These are phyloP conservation scores for Glaucidium brasilianum DNA, from an alignment of 2,113 vertebrate genomes.

Conservation along the genomic window DNA sequence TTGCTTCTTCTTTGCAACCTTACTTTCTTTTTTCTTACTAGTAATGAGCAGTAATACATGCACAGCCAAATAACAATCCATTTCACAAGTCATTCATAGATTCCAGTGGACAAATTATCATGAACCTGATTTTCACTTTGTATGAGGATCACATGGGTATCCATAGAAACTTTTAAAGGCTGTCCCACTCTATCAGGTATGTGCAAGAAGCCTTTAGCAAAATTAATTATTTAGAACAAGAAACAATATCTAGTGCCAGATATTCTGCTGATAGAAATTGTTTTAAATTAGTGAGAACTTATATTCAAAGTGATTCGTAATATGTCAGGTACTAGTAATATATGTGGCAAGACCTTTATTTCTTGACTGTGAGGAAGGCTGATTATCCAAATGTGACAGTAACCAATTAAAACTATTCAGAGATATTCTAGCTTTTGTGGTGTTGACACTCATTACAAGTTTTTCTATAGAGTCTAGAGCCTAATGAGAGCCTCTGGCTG, in stretches of 20 bases:
- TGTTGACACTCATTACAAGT: background rate
- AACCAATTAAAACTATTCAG: background rate
- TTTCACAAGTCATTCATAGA: background rate
- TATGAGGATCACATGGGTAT: background rate
- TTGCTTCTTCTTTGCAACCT: background rate
- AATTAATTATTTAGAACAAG: background rate
- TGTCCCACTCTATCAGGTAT: background rate
- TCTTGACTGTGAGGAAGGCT: background rate
- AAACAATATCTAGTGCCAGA: background rate
- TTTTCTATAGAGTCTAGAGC: background rate
- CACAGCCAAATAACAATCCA: background rate
- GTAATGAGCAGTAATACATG: background rate
- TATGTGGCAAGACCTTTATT: background rate
- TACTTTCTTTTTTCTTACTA: background rate
- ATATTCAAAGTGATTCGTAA: background rate
- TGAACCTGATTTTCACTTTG: background rate
- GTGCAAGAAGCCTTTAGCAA: background rate
- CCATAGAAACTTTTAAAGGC: background rate
- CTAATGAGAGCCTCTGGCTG: background rate
- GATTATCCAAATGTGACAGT: background rate
- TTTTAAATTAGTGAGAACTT: background rate
- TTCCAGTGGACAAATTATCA: background rate
- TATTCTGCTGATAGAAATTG: background rate
- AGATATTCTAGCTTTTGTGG: background rate
- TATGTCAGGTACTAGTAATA: background rate